phyloP scores from a whole-genome alignment of 2,888 invertebrate species.

The Synanthedon myopaeformis region DNA sequence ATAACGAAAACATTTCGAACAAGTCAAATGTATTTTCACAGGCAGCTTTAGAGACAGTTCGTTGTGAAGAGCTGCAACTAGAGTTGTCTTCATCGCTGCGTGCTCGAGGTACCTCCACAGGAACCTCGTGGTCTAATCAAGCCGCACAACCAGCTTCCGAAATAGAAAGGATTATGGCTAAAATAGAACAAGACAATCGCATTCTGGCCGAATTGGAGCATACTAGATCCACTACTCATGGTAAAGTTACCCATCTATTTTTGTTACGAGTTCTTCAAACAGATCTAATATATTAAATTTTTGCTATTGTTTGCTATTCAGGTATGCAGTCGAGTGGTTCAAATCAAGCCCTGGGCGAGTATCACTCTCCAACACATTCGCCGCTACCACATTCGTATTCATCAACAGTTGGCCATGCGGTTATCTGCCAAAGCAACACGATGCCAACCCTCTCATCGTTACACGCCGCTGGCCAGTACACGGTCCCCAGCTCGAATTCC shows the following conservation, averaged over 20 bases:
- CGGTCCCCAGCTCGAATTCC: slow-evolving; percentile 60
- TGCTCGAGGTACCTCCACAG: slow-evolving; percentile 47
- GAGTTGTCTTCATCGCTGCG: slow-evolving; percentile 82
- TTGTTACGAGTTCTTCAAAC: neutral
- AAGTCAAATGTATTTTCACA: slow-evolving; percentile 15
- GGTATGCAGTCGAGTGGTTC: slow-evolving; percentile 77
- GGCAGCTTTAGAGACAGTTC: slow-evolving; percentile 76
- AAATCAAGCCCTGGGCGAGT: slow-evolving; percentile 77
- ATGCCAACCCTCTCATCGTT: slow-evolving; percentile 73
- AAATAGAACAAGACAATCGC: slow-evolving; percentile 91
- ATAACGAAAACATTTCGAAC: neutral
- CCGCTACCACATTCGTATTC: slow-evolving; percentile 70
- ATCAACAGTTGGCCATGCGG: slow-evolving; percentile 41
- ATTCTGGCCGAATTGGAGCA: slow-evolving; percentile 92
- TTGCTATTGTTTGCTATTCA: slow-evolving; percentile 12
- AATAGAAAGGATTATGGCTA: slow-evolving; percentile 94
- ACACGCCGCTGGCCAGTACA: slow-evolving; percentile 54
- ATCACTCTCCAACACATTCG: slow-evolving; percentile 72
- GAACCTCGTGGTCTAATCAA: slow-evolving; percentile 43
- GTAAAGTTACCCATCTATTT: slow-evolving; percentile 26
- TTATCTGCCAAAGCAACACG: slow-evolving; percentile 73
- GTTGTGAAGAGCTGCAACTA: slow-evolving; percentile 90
- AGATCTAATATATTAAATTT: neutral
- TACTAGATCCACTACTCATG: slow-evolving; percentile 78
- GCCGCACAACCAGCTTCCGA: slow-evolving; percentile 73